Percentiles rank a stretch among this genome's conserved stretches.
Conservation (phyloP, 2,888 invertebrate species). For the Andrena chrysosceles region DNA sequence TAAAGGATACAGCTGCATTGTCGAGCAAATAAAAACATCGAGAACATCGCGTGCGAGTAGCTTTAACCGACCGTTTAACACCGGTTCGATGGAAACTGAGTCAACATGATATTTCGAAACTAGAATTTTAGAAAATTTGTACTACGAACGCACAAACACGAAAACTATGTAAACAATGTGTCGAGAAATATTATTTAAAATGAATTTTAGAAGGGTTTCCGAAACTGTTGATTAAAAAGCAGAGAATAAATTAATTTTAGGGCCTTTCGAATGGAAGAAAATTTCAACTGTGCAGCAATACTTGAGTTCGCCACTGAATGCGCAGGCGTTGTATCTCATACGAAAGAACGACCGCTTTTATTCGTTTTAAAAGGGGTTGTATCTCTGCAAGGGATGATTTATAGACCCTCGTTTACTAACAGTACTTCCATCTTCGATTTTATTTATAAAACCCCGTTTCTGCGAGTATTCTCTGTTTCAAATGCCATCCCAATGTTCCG, state of each 20-base stretch:
- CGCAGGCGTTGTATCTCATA: neutral
- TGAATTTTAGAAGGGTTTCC: neutral
- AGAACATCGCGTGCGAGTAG: neutral
- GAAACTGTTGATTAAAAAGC: neutral
- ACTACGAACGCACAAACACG: neutral
- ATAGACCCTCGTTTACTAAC: neutral
- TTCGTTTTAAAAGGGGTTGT: neutral
- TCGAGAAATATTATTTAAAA: neutral
- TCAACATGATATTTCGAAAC: neutral
- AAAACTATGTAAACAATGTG: neutral
- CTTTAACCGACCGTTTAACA: neutral
- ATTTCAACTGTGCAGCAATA: neutral
- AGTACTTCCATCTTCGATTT: neutral
- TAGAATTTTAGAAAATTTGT: neutral
- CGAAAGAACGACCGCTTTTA: neutral
- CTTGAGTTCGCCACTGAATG: neutral
- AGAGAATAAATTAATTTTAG: neutral
- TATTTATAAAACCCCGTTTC: neutral
- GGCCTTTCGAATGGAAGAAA: neutral
- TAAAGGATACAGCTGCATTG: neutral
- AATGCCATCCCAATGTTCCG: too few species aligned
- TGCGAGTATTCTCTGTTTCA: neutral
- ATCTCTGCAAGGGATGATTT: conserved; percentile 17
- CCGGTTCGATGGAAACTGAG: neutral
- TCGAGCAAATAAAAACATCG: neutral